Evolutionary conservation across 2,797 vertebrate genomes (phyloP).

Genomic region (Coranthus polyacanthus): DNA sequence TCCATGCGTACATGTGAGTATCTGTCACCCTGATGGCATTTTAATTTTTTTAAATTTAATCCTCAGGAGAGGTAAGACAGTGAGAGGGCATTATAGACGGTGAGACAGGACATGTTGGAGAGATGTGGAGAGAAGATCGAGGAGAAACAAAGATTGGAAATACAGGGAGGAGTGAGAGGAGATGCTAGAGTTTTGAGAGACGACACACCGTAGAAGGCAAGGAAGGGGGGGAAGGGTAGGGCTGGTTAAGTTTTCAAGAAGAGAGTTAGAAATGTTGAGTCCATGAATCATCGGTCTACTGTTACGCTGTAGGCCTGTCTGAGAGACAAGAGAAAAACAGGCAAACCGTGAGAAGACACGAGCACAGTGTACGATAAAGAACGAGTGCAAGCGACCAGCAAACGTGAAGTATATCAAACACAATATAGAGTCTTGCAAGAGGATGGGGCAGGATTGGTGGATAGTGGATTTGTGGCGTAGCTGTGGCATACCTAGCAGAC

Average conservation of each 20-base stretch:
- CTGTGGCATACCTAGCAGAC: constrained; percentile 24
- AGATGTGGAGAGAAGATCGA: constrained; percentile 1
- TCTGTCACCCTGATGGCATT: constrained; percentile 5
- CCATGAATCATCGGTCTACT: constrained; percentile 14
- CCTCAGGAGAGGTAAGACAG: constrained; percentile 24
- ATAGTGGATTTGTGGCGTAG: constrained; percentile 34
- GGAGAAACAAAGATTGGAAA: constrained; percentile 4
- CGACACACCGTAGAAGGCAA: no score
- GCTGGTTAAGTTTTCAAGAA: not conserved
- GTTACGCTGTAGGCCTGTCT: constrained; percentile 14
- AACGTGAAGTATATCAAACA: constrained; percentile 33
- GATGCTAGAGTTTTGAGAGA: no score
- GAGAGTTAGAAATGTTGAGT: not conserved
- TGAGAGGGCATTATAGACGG: not conserved
- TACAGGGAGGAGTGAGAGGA: no score
- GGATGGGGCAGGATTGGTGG: constrained; percentile 13
- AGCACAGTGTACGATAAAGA: constrained; percentile 10
- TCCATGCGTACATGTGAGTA: not conserved
- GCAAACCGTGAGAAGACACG: constrained; percentile 7
- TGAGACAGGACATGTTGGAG: constrained; percentile 1
- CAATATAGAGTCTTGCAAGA: constrained; percentile 19
- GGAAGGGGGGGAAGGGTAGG: not conserved
- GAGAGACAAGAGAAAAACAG: constrained; percentile 13
- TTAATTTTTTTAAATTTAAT: constrained; percentile 30
- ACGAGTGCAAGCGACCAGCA: no score